Evolutionary conservation across 2,888 invertebrate genomes (phyloP), one percentile per base, ranked within the genome.

Genomic region (Drosophila flavopinicola): DNA sequence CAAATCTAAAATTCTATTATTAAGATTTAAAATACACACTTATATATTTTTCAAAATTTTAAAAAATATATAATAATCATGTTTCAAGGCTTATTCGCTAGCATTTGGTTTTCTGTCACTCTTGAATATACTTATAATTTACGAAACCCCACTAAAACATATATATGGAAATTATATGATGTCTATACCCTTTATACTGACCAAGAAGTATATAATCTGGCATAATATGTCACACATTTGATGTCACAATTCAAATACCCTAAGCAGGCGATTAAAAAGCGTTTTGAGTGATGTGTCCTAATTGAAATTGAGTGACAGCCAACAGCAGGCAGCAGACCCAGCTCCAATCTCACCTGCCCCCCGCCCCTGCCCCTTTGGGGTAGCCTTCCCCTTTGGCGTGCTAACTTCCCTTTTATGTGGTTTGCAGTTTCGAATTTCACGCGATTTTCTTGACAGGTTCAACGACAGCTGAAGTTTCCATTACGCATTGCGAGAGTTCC

Each of bases 221-320:
- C 2, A 20, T 20, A 20, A 20, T 20, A 20, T 20, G 17, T 25
- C n/a, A 3, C 48, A 17, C 7, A 9, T 29, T 23, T 9, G 1
- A 5, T 33, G 32, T 24, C 17, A 30, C 1, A 38, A 6, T n/a
- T 6, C 2, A 9, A 29, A 15, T 29, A 29, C 37, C 38, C 24
- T 24, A 11, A 0, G 5, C 3, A 5, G 10, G 25, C 11, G 23
- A 6, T 13, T n/a, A 3, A 23, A 44, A 23, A 3, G 20, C 7
- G 17, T 9, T 54, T 45, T 52, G 51, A 59, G 29, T 54, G 71
- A 75, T 71, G 52, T 73, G 56, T 39, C 45, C 71, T 66, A 65
- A 71, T 76, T 75, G 66, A 71, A 71, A 61, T 71, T 66, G 73
- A 73, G 53, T 71, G 71, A 17, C 71, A 71, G 30, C 6, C 51